A percentile compares a stretch with the other conserved stretches of the same genome.
phyloP scores from a whole-genome alignment of 2,113 vertebrate species.

The Ceratotherium simum region DNA sequence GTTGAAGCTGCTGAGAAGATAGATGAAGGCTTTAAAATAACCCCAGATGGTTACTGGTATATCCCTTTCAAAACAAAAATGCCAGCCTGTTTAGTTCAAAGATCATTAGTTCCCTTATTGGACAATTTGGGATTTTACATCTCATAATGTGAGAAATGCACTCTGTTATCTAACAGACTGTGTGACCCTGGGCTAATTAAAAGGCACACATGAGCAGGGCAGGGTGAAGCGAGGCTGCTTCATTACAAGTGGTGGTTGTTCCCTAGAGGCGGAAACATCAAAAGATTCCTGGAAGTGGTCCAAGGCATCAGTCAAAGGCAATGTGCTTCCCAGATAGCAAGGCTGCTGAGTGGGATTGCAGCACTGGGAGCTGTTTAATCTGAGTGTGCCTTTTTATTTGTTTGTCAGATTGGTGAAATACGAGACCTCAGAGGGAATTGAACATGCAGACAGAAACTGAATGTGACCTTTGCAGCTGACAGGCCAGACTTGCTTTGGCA shows the following conservation, averaged over 20 bases:
- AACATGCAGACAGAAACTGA: constrained; percentile 14
- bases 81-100: constrained; percentile 65
- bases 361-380: constrained; percentile 51
- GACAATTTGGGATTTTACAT: constrained; percentile 77
- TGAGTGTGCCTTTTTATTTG: constrained; percentile 61
- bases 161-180: constrained; percentile 66
- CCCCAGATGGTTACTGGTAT: constrained; percentile 54
- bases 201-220: constrained; percentile 53
- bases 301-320: constrained; percentile 66
- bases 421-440: constrained; percentile 32
- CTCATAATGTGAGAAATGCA: constrained; percentile 73
- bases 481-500: background rate
- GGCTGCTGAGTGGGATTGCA: background rate
- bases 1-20: constrained; percentile 65
- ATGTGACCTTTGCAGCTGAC: constrained; percentile 66
- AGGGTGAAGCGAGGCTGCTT: constrained; percentile 36
- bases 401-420: constrained; percentile 65
- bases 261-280: constrained; percentile 63
- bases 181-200: constrained; percentile 79
- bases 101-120: constrained; percentile 74
- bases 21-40: constrained; percentile 74
- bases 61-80: constrained; percentile 69
- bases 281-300: constrained; percentile 64
- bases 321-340: constrained; percentile 54
- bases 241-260: constrained; percentile 70